phyloP scores from a whole-genome alignment of 37 sponge, comb jelly and placozoan species.

The Hexactinellida sp. region DNA sequence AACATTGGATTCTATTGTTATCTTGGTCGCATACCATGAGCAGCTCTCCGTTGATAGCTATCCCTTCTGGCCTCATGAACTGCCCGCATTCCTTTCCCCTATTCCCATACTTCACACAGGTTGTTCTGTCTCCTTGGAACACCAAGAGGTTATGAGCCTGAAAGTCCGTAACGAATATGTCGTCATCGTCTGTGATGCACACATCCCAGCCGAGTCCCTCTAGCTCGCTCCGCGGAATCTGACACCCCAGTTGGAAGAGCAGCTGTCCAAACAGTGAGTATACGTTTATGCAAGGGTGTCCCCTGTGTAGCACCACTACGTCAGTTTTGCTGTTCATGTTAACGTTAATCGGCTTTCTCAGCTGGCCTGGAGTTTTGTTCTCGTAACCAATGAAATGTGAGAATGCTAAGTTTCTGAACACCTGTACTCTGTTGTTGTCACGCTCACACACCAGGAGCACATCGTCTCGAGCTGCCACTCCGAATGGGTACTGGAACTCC shows the following conservation, averaged over 20 bases:
- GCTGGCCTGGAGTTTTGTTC: slow-evolving; percentile 13
- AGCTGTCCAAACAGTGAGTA: neutral
- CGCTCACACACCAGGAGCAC: neutral
- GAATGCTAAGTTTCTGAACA: neutral
- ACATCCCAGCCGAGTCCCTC: slow-evolving; percentile 1
- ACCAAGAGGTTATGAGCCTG: neutral
- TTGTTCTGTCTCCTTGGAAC: slow-evolving; percentile 12
- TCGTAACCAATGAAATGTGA: neutral
- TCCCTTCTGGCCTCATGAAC: neutral
- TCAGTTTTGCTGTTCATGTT: neutral
- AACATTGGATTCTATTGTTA: slow-evolving; percentile 6
- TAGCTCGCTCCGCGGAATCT: neutral
- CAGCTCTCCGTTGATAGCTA: neutral
- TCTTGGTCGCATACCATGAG: slow-evolving; percentile 5
- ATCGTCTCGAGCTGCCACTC: neutral
- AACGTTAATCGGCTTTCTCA: neutral
- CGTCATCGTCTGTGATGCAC: neutral
- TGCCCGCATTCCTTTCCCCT: neutral
- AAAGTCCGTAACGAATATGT: neutral
- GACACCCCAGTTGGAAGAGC: neutral
- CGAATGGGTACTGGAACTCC: neutral
- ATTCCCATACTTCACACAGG: neutral
- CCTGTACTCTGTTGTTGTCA: neutral
- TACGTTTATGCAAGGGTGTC: slow-evolving; percentile 2
- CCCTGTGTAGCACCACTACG: neutral